These are phyloP conservation scores for Cotesia chilonis DNA, from an alignment of 1,140 invertebrate genomes.

Conservation along the genomic window DNA sequence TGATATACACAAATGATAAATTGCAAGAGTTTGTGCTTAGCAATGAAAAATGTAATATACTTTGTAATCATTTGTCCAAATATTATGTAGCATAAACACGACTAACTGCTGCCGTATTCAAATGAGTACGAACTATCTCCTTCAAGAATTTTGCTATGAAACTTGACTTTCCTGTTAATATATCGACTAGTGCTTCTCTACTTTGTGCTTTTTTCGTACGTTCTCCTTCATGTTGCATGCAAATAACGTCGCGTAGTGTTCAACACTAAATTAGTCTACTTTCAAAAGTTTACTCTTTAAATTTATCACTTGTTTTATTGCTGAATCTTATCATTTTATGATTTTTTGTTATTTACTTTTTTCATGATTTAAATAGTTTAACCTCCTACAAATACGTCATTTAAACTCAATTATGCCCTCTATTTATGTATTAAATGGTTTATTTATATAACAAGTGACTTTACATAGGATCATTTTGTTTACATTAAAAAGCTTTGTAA, in stretches of 20 bases:
- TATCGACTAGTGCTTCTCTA: constrained; percentile 4
- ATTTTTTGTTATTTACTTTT: constrained; percentile 5
- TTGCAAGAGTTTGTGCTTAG: constrained; percentile 3
- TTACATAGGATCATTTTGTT: no score
- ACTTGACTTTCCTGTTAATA: neutral
- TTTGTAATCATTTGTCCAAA: constrained; percentile 64
- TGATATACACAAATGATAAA: neutral
- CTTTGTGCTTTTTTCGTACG: neutral
- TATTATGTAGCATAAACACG: constrained; percentile 58
- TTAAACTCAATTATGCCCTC: no score
- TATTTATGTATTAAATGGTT: no score
- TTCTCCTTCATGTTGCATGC: neutral
- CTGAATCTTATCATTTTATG: constrained; percentile 8
- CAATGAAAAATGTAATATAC: constrained; percentile 43
- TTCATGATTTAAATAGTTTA: no score
- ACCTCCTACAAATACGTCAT: no score
- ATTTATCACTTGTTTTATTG: constrained; percentile 3
- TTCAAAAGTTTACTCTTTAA: neutral
- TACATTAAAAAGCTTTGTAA: no score
- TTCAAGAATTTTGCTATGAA: constrained; percentile 9
- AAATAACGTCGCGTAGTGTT: neutral
- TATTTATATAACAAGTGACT: no score
- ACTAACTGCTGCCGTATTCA: constrained; percentile 64
- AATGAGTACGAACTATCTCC: constrained; percentile 47
- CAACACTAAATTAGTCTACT: neutral